A percentile compares a stretch with the other conserved stretches of the same genome.
Evolutionary conservation across 1,140 invertebrate genomes (phyloP).

Genomic region (Lucilia cuprina): DNA sequence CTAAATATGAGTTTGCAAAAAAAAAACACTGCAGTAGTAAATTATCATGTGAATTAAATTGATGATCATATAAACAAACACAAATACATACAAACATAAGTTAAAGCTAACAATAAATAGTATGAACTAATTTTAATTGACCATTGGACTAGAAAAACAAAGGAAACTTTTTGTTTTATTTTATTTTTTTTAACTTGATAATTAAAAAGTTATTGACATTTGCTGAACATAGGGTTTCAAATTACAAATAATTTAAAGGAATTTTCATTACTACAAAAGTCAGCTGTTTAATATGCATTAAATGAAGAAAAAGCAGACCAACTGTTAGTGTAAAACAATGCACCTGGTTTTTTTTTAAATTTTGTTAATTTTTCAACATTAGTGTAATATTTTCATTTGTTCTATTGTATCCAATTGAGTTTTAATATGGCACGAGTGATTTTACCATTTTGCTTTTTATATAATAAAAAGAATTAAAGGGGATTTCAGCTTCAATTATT

Average conservation of each 20-base stretch:
- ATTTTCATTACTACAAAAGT: background rate
- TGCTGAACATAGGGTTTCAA: background rate
- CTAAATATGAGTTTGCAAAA: no score
- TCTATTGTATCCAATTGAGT: background rate
- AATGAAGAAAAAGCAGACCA: background rate
- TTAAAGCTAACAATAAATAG: background rate
- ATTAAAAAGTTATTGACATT: background rate
- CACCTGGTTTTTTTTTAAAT: background rate
- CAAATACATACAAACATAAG: background rate
- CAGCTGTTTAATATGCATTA: background rate
- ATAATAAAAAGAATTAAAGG: background rate
- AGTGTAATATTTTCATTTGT: background rate
- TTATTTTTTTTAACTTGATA: background rate
- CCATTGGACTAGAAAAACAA: background rate
- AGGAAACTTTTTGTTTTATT: background rate
- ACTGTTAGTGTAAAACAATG: background rate
- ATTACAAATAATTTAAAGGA: background rate
- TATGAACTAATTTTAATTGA: background rate
- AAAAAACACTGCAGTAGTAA: no score
- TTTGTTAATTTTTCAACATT: background rate
- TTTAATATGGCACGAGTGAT: background rate
- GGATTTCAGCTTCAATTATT: background rate
- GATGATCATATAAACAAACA: background rate
- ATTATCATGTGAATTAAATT: conserved; percentile 2
- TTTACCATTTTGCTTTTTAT: background rate